Conservation (phyloP, 2,113 vertebrate genomes). For the Nematolebias whitei region DNA sequence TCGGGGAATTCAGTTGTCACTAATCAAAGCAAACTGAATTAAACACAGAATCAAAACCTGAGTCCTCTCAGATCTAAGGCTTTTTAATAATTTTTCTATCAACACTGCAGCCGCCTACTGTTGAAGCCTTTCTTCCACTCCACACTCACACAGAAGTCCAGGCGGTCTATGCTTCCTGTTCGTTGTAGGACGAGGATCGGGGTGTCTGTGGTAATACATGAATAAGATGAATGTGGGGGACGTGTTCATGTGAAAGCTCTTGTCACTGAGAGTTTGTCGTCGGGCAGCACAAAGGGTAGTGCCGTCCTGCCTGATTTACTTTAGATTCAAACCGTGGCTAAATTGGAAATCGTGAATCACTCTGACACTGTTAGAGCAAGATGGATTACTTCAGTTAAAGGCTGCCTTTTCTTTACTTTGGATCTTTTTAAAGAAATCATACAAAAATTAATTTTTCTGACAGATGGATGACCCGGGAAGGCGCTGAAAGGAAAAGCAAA, state of each 20-base stretch:
- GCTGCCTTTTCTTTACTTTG: conserved; percentile 72
- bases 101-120: conserved; percentile 27
- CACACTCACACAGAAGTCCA: conserved; percentile 48
- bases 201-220: conserved; percentile 63
- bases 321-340: conserved; percentile 79
- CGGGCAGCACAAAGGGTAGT: conserved; percentile 68
- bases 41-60: conserved; percentile 35
- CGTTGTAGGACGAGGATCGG: conserved; percentile 60
- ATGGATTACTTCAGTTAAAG: conserved; percentile 83
- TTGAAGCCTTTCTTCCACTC: conserved; percentile 26
- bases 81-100: conserved; percentile 38
- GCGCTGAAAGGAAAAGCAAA: conserved; percentile 63
- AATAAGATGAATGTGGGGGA: conserved; percentile 76
- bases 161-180: conserved; percentile 66
- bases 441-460: conserved; percentile 72
- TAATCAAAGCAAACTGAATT: conserved; percentile 59
- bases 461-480: conserved; percentile 62
- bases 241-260: conserved; percentile 69
- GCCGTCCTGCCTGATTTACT: conserved; percentile 78
- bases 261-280: conserved; percentile 66
- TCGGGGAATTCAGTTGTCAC: conserved; percentile 41
- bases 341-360: conserved; percentile 88
- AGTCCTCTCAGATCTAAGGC: conserved; percentile 16
- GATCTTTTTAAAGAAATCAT: conserved; percentile 70
- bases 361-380: conserved; percentile 75